Evolutionary conservation across 2,797 vertebrate species (phyloP).

Genomic region (Acipenser oxyrinchus): DNA sequence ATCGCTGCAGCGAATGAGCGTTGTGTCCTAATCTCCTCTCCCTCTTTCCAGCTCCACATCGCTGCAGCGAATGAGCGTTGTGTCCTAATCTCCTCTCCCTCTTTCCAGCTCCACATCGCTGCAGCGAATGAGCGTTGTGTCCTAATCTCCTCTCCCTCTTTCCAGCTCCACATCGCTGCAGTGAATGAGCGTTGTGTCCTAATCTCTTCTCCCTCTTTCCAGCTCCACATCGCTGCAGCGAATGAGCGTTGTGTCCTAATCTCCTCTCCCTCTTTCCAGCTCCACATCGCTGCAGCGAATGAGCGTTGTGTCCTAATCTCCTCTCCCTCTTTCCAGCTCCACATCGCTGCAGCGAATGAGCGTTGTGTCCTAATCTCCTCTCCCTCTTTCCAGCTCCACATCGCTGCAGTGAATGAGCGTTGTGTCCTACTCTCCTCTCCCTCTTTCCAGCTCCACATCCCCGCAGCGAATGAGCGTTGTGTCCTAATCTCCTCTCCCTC

Average conservation of each 20-base stretch:
- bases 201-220: slow-evolving; percentile 29
- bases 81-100: slow-evolving; percentile 21
- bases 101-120: slow-evolving; percentile 78
- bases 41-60: too few species aligned
- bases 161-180: too few species aligned
- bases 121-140: slow-evolving; percentile 77
- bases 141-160: background rate
- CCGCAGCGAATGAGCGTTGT: background rate
- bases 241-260: slow-evolving; percentile 54
- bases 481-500: slow-evolving; percentile 24
- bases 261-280: background rate
- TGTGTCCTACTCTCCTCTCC: background rate
- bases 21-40: background rate
- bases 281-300: too few species aligned
- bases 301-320: background rate
- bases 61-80: background rate
- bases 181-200: background rate
- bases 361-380: background rate
- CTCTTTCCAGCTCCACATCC: too few species aligned
- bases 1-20: too few species aligned
- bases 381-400: too few species aligned
- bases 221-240: slow-evolving; percentile 89
- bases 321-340: too few species aligned
- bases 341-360: background rate
- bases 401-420: too few species aligned